phyloP scores from a whole-genome alignment of 2,888 invertebrate species.

The Polyploca ridens region DNA sequence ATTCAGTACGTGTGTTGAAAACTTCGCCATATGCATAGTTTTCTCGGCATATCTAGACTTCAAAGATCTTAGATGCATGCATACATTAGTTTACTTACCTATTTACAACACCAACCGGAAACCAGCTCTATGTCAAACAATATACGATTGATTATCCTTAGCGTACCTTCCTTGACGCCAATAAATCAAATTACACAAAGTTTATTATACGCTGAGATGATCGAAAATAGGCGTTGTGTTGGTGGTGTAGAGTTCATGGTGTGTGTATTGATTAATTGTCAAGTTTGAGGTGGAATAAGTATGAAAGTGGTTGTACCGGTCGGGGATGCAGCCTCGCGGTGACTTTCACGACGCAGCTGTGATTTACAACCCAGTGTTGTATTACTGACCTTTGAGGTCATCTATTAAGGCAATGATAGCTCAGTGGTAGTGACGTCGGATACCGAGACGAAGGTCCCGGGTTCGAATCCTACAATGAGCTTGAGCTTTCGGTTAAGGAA shows the following conservation, averaged over 20 bases:
- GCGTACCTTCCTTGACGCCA: too few species aligned
- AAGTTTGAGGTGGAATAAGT: background rate
- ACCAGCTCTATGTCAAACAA: constrained; percentile 1
- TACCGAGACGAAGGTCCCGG: too few species aligned
- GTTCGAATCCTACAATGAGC: too few species aligned
- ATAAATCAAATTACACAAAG: constrained; percentile 10
- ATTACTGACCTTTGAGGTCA: background rate
- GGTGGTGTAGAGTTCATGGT: background rate
- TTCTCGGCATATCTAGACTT: background rate
- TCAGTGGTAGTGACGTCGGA: too few species aligned
- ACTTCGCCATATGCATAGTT: background rate
- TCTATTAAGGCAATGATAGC: too few species aligned
- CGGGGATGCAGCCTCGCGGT: background rate
- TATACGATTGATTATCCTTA: background rate
- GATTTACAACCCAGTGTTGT: background rate
- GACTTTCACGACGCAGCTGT: background rate
- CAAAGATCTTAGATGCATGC: constrained; percentile 6
- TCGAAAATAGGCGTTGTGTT: background rate
- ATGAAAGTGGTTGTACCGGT: background rate
- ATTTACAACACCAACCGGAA: background rate
- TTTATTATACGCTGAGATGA: background rate
- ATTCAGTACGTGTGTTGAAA: background rate
- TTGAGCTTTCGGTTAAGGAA: too few species aligned
- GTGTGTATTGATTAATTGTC: background rate
- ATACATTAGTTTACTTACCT: constrained; percentile 12